Conservation (phyloP, 2,888 invertebrate genomes). For the Campoplex nolae region DNA sequence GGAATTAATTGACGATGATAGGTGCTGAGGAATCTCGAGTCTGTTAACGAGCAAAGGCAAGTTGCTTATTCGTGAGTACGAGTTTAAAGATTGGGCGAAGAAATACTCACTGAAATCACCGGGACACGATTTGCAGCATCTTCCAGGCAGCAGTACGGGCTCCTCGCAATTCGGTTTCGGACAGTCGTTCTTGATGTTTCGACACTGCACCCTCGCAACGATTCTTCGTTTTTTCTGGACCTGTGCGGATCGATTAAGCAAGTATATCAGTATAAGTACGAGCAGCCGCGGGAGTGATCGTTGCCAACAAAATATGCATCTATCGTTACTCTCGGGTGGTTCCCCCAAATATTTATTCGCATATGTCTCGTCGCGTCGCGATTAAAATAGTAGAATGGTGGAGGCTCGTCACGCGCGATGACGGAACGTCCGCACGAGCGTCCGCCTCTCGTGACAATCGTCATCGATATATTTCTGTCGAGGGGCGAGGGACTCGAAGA, state of each 20-base stretch:
- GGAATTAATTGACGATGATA: neutral
- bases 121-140: slow-evolving; percentile 97
- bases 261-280: neutral
- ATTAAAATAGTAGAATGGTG: slow-evolving; percentile 48
- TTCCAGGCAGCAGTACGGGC: slow-evolving; percentile 92
- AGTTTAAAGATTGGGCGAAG: neutral
- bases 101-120: slow-evolving; percentile 90
- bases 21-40: neutral
- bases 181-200: slow-evolving; percentile 96
- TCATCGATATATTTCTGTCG: slow-evolving; percentile 59
- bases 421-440: slow-evolving; percentile 37
- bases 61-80: neutral
- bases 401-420: slow-evolving; percentile 65
- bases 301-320: neutral
- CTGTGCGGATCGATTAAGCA: slow-evolving; percentile 86
- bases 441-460: slow-evolving; percentile 54
- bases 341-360: slow-evolving; percentile 20
- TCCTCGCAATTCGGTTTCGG: slow-evolving; percentile 94
- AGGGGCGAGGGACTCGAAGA: slow-evolving; percentile 8
- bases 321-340: slow-evolving; percentile 4
- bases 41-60: too few species aligned
- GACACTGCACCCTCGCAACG: slow-evolving; percentile 95
- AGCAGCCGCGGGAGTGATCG: neutral
- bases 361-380: slow-evolving; percentile 14
- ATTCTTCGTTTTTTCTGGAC: slow-evolving; percentile 94